Conservation (phyloP, 2,113 vertebrate species). For the Otis tarda region DNA sequence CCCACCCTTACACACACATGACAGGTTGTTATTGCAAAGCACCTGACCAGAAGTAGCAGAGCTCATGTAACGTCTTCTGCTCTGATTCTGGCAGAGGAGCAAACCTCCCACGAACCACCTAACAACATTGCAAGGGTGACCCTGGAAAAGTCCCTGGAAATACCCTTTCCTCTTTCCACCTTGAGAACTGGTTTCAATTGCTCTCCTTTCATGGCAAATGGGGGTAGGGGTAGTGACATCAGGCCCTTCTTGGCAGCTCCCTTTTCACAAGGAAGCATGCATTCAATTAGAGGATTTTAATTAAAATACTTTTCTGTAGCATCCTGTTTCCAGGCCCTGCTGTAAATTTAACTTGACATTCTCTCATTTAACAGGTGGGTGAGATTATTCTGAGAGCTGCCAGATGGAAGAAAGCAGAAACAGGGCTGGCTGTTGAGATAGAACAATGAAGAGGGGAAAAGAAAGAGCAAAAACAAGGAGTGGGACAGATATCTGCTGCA, state of each 20-base stretch:
- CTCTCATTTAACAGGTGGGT: slow-evolving; percentile 83
- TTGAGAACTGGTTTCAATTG: slow-evolving; percentile 71
- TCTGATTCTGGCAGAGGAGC: neutral
- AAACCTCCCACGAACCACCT: neutral
- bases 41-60: neutral
- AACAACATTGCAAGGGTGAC: neutral
- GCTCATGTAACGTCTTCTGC: neutral
- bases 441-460: slow-evolving; percentile 39
- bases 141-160: slow-evolving; percentile 37
- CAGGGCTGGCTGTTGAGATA: slow-evolving; percentile 44
- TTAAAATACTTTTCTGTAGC: slow-evolving; percentile 82
- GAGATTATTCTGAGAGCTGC: slow-evolving; percentile 82
- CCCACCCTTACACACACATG: neutral
- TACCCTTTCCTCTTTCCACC: slow-evolving; percentile 36
- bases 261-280: slow-evolving; percentile 78
- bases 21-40: neutral
- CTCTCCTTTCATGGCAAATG: slow-evolving; percentile 48
- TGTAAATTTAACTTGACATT: slow-evolving; percentile 84
- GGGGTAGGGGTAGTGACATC: slow-evolving; percentile 75
- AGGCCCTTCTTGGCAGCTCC: slow-evolving; percentile 68
- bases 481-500: slow-evolving; percentile 21
- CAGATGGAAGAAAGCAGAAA: slow-evolving; percentile 78
- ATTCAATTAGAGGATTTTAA: slow-evolving; percentile 84
- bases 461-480: slow-evolving; percentile 26
- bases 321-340: slow-evolving; percentile 80